Evolutionary conservation across 2,113 vertebrate species (phyloP), one percentile per base, ranked within the genome.

Genomic region (Nothoprocta perdicaria): DNA sequence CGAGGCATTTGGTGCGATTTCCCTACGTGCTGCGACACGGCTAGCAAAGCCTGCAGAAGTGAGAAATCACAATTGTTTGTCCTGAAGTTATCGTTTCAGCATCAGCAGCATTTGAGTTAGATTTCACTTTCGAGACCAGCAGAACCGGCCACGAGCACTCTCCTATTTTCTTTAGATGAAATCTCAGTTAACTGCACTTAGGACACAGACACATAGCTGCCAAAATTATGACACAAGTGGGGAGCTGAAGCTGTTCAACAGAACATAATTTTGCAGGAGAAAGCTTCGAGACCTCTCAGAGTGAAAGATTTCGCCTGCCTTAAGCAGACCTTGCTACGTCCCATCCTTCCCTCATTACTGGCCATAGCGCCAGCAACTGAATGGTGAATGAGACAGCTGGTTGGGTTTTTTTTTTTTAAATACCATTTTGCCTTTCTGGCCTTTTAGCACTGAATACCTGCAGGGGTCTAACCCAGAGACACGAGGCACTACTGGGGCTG

Each of bases 401-500:
- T 2, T 3, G 1, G 7, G 1, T 1, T 2, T 14, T 23, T 31
- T 23, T 31, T 31, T 6, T 2, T 1, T 0, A 55, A 53, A 55
- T 4, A 5, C 2, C 0, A 14, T 4, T 86, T 46, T 18, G 12
- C 22, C 55, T 27, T 41, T 58, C 41, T 43, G 17, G 33, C 1
- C 31, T 23, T 29, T 15, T 35, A 27, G 6, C 15, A 26, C 4
- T 1, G 0, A 55, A 38, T 4, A 55, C 10, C 57, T 50, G 14
- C 24, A 38, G 29, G 52, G 31, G 68, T 11, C 9, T 19, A 76
- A 83, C 71, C 23, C 43, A 24, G 15, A 50, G 8, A 2, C 33
- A 76, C 40, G 31, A 89, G 13, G 6, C 9, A 17, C 7, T 24
- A 5, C 1, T 21, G 57, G 10, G 19, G 43, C n/a, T 5, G 14